phyloP scores from a whole-genome alignment of 23 tunicate species.

The Ascidia mentula region DNA sequence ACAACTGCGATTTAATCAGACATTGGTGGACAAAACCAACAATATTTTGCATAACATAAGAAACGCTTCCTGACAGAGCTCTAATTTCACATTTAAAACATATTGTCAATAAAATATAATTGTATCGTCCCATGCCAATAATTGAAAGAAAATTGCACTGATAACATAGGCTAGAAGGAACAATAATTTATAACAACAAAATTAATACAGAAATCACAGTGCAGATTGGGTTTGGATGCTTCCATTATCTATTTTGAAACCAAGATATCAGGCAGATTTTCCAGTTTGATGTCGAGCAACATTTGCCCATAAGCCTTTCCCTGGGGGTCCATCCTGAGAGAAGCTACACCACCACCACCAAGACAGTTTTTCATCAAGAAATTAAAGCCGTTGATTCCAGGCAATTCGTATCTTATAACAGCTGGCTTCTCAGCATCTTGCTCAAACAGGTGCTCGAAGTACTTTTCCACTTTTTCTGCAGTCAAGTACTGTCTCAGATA shows the following conservation, averaged over 20 bases:
- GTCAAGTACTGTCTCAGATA: constrained; percentile 74
- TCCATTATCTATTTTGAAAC: constrained; percentile 2
- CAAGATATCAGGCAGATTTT: constrained; percentile 48
- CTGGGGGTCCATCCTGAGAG: constrained; percentile 81
- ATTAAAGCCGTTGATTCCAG: constrained; percentile 83
- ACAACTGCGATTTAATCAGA: neutral
- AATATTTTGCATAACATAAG: neutral
- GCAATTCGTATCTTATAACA: constrained; percentile 69
- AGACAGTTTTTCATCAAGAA: constrained; percentile 76
- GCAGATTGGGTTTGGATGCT: neutral
- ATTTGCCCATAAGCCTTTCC: constrained; percentile 89
- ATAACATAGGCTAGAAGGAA: neutral
- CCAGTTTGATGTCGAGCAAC: constrained; percentile 66
- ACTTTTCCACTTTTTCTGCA: constrained; percentile 57
- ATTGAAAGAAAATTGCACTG: neutral
- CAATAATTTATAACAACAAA: too few species aligned
- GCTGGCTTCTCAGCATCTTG: constrained; percentile 15
- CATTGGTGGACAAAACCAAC: neutral
- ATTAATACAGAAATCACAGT: constrained; percentile 4
- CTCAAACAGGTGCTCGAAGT: constrained; percentile 72
- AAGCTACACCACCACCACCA: constrained; percentile 96
- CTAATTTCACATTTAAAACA: too few species aligned
- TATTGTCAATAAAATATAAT: too few species aligned
- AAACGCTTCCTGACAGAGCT: neutral
- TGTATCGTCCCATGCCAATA: too few species aligned